These are phyloP conservation scores for Corydoras sp. DNA, from an alignment of 2,113 vertebrate genomes.

Conservation along the genomic window DNA sequence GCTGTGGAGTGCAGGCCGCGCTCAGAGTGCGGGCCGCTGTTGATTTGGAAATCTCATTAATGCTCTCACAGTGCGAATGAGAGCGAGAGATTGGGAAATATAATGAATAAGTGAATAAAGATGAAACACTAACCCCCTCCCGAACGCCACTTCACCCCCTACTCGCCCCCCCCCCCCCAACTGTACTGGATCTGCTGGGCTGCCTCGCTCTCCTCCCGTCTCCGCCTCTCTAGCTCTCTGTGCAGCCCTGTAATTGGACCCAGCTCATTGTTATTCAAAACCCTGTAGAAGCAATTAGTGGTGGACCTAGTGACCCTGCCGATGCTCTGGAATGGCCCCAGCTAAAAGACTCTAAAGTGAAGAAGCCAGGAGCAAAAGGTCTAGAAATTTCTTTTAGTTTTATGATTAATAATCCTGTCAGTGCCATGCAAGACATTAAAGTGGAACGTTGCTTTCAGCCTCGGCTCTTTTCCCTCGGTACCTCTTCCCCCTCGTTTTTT, in stretches of 20 bases:
- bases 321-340: constrained; percentile 59
- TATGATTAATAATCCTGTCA: constrained; percentile 95
- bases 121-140: constrained; percentile 43
- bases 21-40: constrained; percentile 62
- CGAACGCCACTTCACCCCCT: constrained; percentile 13
- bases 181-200: constrained; percentile 44
- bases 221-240: constrained; percentile 44
- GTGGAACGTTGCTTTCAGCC: constrained; percentile 74
- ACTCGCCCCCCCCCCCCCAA: constrained; percentile 20
- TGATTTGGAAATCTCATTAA: constrained; percentile 76
- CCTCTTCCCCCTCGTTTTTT: constrained; percentile 68
- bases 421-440: constrained; percentile 87
- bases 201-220: constrained; percentile 39
- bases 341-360: constrained; percentile 64
- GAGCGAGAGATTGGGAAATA: constrained; percentile 46
- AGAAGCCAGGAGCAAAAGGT: constrained; percentile 77
- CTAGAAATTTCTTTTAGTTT: constrained; percentile 77
- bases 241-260: constrained; percentile 72
- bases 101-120: constrained; percentile 35
- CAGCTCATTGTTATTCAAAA: constrained; percentile 68
- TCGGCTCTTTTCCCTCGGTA: constrained; percentile 57
- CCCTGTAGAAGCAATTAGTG: constrained; percentile 77
- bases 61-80: constrained; percentile 53
- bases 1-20: constrained; percentile 54
- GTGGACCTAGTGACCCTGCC: constrained; percentile 66